Percentiles rank a stretch among this genome's conserved stretches.
These are phyloP conservation scores for Anastrepha obliqua DNA, from an alignment of 1,140 invertebrate genomes.

Conservation along the genomic window DNA sequence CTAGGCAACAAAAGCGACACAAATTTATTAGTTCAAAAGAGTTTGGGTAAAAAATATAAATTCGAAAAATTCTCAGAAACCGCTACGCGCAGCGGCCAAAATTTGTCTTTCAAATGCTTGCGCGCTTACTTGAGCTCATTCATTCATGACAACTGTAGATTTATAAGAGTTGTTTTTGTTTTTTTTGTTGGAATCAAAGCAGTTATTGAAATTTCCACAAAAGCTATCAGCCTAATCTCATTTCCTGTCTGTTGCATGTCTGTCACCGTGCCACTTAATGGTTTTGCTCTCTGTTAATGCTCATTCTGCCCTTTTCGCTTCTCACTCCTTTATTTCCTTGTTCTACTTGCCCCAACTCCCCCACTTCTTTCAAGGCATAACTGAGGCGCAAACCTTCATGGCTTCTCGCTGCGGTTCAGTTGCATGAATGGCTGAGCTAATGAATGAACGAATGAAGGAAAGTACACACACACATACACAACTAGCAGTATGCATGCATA, in stretches of 20 bases:
- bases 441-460: neutral
- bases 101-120: neutral
- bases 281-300: neutral
- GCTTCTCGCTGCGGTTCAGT: neutral
- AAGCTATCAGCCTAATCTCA: conserved; percentile 16
- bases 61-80: conserved; percentile 28
- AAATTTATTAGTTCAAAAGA: neutral
- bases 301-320: neutral
- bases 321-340: neutral
- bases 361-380: neutral
- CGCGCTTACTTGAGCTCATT: neutral
- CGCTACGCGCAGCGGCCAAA: neutral
- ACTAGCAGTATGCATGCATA: too few species aligned
- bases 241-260: conserved; percentile 35
- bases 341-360: neutral
- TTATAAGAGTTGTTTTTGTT: neutral
- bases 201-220: conserved; percentile 27
- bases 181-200: neutral
- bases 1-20: neutral
- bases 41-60: neutral
- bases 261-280: conserved; percentile 21
- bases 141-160: neutral
- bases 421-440: neutral
- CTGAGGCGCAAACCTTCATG: neutral
- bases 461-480: too few species aligned